A percentile compares a stretch with the other conserved stretches of the same genome.
Conservation (phyloP, 1,140 invertebrate species). For the Aphelenchoides besseyi region DNA sequence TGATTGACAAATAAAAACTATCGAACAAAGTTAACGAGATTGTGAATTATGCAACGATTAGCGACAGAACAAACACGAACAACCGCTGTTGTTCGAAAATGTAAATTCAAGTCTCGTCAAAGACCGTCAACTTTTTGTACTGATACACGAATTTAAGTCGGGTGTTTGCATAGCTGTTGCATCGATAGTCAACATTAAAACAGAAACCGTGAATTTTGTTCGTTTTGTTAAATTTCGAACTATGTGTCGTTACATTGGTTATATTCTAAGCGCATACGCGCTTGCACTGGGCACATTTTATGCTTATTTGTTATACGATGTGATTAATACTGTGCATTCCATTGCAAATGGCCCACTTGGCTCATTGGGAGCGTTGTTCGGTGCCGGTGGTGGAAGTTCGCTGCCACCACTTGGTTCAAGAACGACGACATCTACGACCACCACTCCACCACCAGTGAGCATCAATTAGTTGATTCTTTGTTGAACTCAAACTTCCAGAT, state of each 20-base stretch:
- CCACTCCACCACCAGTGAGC: neutral
- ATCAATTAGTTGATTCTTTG: neutral
- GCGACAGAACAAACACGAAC: neutral
- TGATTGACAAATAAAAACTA: neutral
- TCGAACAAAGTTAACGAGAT: constrained; percentile 1
- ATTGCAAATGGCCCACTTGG: neutral
- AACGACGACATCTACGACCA: neutral
- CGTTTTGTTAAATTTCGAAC: neutral
- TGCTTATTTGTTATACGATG: constrained; percentile 6
- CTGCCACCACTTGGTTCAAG: neutral
- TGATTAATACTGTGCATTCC: neutral
- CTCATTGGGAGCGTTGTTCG: neutral
- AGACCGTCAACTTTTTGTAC: too few species aligned
- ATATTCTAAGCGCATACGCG: neutral
- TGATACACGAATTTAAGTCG: too few species aligned
- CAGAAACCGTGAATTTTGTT: neutral
- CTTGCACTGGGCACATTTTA: constrained; percentile 12
- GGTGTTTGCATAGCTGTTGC: constrained; percentile 1
- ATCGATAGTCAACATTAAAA: neutral
- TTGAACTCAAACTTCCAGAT: too few species aligned
- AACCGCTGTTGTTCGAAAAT: neutral
- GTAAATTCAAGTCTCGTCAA: neutral
- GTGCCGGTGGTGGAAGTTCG: neutral
- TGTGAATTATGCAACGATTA: neutral
- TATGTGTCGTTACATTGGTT: neutral